Conservation (phyloP, 2,888 invertebrate species). For the Amiota communis region DNA sequence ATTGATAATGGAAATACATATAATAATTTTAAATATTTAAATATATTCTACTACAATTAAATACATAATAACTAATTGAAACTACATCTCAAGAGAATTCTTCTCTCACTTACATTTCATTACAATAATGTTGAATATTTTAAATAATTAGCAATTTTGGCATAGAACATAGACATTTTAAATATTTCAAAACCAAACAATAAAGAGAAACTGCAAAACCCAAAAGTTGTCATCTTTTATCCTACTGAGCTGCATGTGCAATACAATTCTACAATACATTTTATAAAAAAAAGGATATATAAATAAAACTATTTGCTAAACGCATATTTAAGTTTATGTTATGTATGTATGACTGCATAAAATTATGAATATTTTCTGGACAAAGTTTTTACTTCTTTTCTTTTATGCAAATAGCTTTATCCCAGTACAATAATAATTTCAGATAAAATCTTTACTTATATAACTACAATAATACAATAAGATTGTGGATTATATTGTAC, state of each 20-base stretch:
- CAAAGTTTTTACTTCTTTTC: not conserved
- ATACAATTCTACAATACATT: not conserved
- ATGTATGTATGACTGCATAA: not conserved
- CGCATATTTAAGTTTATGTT: conserved; percentile 21
- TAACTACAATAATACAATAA: no score
- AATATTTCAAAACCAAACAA: not conserved
- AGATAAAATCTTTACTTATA: no score
- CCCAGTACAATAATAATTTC: no score
- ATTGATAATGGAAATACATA: no score
- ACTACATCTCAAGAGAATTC: no score
- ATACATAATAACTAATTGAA: no score
- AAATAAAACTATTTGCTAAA: not conserved
- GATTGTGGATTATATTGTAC: no score
- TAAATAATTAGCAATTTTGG: conserved; percentile 65
- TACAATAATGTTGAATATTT: conserved; percentile 54
- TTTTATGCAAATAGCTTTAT: no score
- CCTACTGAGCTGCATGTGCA: not conserved
- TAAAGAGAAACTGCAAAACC: no score
- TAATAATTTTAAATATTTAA: no score
- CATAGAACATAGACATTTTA: not conserved
- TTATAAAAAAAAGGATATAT: not conserved
- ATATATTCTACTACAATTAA: not conserved
- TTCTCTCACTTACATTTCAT: no score
- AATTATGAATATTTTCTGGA: not conserved
- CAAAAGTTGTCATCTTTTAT: not conserved